Evolutionary conservation across 2,888 invertebrate genomes (phyloP).

Genomic region (Cybosia mesomella): DNA sequence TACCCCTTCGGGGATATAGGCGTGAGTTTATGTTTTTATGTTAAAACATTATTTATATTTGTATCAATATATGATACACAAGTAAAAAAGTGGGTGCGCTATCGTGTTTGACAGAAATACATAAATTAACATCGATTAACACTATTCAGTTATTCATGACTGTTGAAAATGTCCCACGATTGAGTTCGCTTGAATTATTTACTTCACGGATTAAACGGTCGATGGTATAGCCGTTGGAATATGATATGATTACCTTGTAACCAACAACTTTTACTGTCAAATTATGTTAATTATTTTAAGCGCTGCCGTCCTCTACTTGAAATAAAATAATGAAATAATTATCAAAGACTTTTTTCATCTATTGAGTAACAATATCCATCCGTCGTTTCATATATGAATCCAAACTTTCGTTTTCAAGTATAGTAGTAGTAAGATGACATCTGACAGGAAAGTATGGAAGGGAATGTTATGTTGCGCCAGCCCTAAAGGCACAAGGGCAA

Average conservation of each 20-base stretch:
- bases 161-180: slow-evolving; percentile 20
- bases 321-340: not conserved
- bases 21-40: too few species aligned
- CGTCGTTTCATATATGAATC: too few species aligned
- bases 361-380: too few species aligned
- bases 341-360: too few species aligned
- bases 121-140: slow-evolving; percentile 52
- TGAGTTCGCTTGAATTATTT: slow-evolving; percentile 20
- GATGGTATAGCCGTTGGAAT: slow-evolving; percentile 15
- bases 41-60: not conserved
- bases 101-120: slow-evolving; percentile 54
- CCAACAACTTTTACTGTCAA: slow-evolving; percentile 29
- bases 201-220: slow-evolving; percentile 15
- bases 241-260: slow-evolving; percentile 30
- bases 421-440: too few species aligned
- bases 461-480: too few species aligned
- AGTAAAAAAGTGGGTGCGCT: slow-evolving; percentile 44
- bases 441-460: too few species aligned
- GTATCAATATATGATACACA: slow-evolving; percentile 25
- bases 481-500: too few species aligned
- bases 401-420: too few species aligned
- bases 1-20: too few species aligned
- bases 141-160: slow-evolving; percentile 27
- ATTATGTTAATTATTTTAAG: slow-evolving; percentile 34
- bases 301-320: slow-evolving; percentile 28